Evolutionary conservation across 2,797 vertebrate genomes (phyloP).

Genomic region (Manis pentadactyla): DNA sequence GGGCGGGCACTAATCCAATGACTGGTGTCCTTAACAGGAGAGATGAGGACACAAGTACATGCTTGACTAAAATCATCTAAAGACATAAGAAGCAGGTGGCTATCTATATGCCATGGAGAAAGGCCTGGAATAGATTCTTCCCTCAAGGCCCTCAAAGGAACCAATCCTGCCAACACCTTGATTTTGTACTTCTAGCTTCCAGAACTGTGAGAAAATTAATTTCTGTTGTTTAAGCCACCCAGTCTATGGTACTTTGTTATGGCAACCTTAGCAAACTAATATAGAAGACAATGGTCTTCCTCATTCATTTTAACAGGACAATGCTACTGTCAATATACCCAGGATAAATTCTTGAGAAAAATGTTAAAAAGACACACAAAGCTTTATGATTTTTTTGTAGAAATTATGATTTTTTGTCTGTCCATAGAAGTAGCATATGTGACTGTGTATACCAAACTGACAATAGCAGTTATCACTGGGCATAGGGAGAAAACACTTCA

Average conservation of each 20-base stretch:
- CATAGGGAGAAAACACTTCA: conserved; percentile 11
- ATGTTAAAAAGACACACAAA: background rate
- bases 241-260: background rate
- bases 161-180: background rate
- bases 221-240: background rate
- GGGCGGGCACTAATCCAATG: background rate
- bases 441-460: background rate
- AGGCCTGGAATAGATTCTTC: background rate
- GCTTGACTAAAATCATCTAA: background rate
- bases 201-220: conserved; percentile 28
- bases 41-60: background rate
- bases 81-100: background rate
- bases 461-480: background rate
- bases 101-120: background rate
- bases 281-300: background rate
- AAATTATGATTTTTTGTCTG: conserved; percentile 30
- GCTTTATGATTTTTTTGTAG: background rate
- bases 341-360: background rate
- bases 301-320: background rate
- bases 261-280: background rate
- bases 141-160: background rate
- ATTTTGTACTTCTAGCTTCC: background rate
- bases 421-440: conserved; percentile 18
- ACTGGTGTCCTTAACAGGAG: background rate
- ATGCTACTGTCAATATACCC: background rate